Evolutionary conservation across 2,888 invertebrate genomes (phyloP).

Genomic region (Seira sanloemensis): DNA sequence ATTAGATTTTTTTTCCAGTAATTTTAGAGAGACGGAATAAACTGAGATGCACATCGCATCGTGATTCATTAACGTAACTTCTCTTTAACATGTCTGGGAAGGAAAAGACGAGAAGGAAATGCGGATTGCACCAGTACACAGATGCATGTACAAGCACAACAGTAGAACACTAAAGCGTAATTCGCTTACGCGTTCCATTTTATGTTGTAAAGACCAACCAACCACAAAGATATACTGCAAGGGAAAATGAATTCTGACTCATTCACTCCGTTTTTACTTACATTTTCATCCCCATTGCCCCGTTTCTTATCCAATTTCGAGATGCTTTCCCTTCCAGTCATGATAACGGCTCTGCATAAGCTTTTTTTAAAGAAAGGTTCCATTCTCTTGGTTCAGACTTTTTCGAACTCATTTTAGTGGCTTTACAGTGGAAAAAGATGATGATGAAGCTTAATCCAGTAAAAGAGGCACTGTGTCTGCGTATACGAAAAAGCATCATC

Average conservation of each 20-base stretch:
- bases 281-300: background rate
- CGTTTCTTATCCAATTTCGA: background rate
- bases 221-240: slow-evolving; percentile 29
- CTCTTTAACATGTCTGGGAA: background rate
- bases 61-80: background rate
- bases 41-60: slow-evolving; percentile 20
- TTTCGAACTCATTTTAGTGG: background rate
- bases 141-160: background rate
- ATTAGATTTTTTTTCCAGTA: slow-evolving; percentile 21
- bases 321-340: background rate
- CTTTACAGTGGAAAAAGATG: background rate
- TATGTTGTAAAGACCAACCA: background rate
- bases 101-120: background rate
- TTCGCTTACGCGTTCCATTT: background rate
- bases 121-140: slow-evolving; percentile 10
- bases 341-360: background rate
- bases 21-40: slow-evolving; percentile 6
- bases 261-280: slow-evolving; percentile 21
- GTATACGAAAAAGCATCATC: background rate
- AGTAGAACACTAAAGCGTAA: too few species aligned
- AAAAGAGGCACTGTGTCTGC: background rate
- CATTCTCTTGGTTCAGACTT: background rate
- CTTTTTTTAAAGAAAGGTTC: background rate
- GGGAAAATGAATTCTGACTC: slow-evolving; percentile 22
- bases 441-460: slow-evolving; percentile 1